Percentiles rank a stretch among this genome's conserved stretches.
Evolutionary conservation across 2,797 vertebrate species (phyloP).

Genomic region (Danio kyathit): DNA sequence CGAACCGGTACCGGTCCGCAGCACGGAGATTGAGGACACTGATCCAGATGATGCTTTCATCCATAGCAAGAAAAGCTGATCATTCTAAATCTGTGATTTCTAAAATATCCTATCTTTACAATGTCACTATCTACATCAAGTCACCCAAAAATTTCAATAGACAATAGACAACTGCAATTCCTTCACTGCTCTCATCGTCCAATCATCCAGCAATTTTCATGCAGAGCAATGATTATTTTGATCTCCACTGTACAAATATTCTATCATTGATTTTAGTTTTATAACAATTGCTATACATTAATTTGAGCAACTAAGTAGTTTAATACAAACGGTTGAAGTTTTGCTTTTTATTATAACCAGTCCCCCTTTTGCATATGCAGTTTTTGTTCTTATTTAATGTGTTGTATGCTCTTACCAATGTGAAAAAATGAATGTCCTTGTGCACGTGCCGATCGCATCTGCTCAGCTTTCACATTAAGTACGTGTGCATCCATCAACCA

Average conservation of each 20-base stretch:
- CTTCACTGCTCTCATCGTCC: too few species aligned
- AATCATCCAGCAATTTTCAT: too few species aligned
- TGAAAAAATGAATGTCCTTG: conserved; percentile 30
- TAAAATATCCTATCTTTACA: too few species aligned
- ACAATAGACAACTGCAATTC: too few species aligned
- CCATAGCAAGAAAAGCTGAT: too few species aligned
- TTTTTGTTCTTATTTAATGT: conserved; percentile 4
- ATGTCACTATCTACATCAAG: too few species aligned
- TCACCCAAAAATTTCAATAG: too few species aligned
- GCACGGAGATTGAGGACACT: too few species aligned
- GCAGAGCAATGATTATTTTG: too few species aligned
- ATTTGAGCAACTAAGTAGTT: background rate
- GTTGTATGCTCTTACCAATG: conserved; percentile 9
- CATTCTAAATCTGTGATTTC: too few species aligned
- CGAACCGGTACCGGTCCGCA: too few species aligned
- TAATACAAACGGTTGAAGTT: background rate
- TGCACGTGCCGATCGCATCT: conserved; percentile 63
- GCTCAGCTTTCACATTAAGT: conserved; percentile 61
- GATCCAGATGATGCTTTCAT: too few species aligned
- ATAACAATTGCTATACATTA: background rate
- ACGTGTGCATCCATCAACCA: conserved; percentile 59
- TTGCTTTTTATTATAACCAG: conserved; percentile 15
- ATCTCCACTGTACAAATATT: background rate
- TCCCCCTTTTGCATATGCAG: conserved; percentile 23
- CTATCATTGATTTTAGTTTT: background rate